Evolutionary conservation across 2,113 vertebrate genomes (phyloP).

Genomic region (Limanda limanda): DNA sequence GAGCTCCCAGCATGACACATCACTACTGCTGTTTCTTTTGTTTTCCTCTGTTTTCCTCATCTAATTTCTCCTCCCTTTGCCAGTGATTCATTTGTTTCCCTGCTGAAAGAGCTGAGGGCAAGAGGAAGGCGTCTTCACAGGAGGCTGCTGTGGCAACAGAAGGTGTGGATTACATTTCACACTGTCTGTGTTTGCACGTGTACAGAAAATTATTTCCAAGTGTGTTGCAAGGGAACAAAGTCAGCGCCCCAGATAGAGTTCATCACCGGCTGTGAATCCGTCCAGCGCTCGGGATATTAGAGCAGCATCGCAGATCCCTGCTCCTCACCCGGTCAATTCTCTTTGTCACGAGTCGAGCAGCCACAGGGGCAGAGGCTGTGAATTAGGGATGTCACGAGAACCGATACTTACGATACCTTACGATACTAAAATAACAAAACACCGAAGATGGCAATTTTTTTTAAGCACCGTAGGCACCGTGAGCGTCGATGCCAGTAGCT

Average conservation of each 20-base stretch:
- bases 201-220: constrained; percentile 54
- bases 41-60: constrained; percentile 6
- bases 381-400: too few relatives aligned
- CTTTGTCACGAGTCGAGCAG: neutral
- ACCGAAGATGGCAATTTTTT: too few relatives aligned
- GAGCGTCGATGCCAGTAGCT: too few relatives aligned
- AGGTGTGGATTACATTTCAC: constrained; percentile 59
- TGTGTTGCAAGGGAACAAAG: constrained; percentile 47
- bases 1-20: neutral
- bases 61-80: constrained; percentile 16
- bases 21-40: neutral
- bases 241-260: constrained; percentile 32
- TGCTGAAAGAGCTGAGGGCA: constrained; percentile 28
- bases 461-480: too few relatives aligned
- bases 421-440: too few relatives aligned
- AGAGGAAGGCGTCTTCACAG: constrained; percentile 49
- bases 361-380: neutral
- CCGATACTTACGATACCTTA: too few relatives aligned
- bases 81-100: constrained; percentile 56
- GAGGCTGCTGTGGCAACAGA: constrained; percentile 54
- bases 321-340: constrained; percentile 17
- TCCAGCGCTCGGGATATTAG: constrained; percentile 28
- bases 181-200: constrained; percentile 38
- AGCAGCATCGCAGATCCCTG: constrained; percentile 10
- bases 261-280: constrained; percentile 49